These are phyloP conservation scores for Borostomias antarcticus DNA, from an alignment of 2,797 vertebrate genomes.

Conservation along the genomic window DNA sequence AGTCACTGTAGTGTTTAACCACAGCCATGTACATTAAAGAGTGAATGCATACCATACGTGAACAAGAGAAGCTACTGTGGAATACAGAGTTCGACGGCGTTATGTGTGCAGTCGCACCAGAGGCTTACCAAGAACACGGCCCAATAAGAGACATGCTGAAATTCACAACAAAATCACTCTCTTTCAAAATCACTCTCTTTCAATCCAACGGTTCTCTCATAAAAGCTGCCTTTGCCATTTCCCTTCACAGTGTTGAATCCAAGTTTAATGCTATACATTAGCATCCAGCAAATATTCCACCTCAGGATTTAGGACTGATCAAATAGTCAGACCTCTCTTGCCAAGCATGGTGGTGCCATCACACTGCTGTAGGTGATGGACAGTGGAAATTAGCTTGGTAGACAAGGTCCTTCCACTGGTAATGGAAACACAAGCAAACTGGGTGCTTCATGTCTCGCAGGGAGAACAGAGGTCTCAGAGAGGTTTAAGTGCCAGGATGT, in stretches of 20 bases:
- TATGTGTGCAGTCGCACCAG: conserved; percentile 25
- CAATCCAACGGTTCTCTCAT: conserved; percentile 16
- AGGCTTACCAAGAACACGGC: conserved; percentile 7
- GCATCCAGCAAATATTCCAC: conserved; percentile 11
- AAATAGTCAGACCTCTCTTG: conserved; percentile 3
- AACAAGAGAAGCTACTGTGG: neutral
- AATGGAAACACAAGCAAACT: conserved; percentile 48
- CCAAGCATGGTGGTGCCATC: conserved; percentile 11
- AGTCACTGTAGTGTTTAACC: neutral
- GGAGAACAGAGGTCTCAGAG: neutral
- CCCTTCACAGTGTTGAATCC: conserved; percentile 21
- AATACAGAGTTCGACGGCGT: conserved; percentile 9
- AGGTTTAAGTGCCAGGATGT: conserved; percentile 58
- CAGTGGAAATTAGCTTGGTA: conserved; percentile 46
- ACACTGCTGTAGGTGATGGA: conserved; percentile 39
- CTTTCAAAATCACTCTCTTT: neutral
- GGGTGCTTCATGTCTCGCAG: conserved; percentile 32
- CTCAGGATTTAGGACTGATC: neutral
- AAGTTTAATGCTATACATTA: conserved; percentile 15
- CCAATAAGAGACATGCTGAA: neutral
- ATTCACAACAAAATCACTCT: neutral
- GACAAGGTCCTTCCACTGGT: conserved; percentile 48
- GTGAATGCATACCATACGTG: conserved; percentile 21
- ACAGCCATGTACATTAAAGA: conserved; percentile 17
- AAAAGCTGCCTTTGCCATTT: neutral